Percentiles rank a stretch among this genome's conserved stretches.
Conservation (phyloP, 2,113 vertebrate genomes). For the Myotis brandtii region DNA sequence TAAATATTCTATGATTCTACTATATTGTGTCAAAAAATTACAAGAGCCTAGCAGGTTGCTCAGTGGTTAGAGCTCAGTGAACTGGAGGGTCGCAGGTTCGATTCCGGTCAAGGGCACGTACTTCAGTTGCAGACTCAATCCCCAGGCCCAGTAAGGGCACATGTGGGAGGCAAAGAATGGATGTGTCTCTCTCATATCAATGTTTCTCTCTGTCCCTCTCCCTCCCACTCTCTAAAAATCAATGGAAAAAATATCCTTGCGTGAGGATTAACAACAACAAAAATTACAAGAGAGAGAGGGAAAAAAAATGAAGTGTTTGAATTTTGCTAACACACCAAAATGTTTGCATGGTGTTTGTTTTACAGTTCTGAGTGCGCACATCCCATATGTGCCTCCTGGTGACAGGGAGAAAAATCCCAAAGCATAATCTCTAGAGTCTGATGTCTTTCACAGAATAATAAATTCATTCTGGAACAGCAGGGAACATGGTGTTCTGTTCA, state of each 20-base stretch:
- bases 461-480: not conserved
- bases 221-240: too few species aligned
- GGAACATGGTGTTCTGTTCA: not conserved
- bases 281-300: not conserved
- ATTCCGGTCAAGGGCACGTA: too few species aligned
- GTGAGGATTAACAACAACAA: too few species aligned
- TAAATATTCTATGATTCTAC: not conserved
- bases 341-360: rapidly evolving
- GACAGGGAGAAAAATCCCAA: not conserved
- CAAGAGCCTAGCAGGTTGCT: too few species aligned
- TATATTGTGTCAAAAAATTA: not conserved
- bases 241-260: too few species aligned
- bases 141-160: too few species aligned
- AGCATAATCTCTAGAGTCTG: not conserved
- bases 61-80: too few species aligned
- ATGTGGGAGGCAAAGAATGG: too few species aligned
- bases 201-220: too few species aligned
- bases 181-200: too few species aligned
- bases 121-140: too few species aligned
- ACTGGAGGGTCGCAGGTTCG: too few species aligned
- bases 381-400: rapidly evolving
- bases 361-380: rapidly evolving
- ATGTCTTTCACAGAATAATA: not conserved
- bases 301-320: not conserved
- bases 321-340: not conserved